Evolutionary conservation across 2,888 invertebrate species (phyloP).

Genomic region (Alviniconcha strummeri): DNA sequence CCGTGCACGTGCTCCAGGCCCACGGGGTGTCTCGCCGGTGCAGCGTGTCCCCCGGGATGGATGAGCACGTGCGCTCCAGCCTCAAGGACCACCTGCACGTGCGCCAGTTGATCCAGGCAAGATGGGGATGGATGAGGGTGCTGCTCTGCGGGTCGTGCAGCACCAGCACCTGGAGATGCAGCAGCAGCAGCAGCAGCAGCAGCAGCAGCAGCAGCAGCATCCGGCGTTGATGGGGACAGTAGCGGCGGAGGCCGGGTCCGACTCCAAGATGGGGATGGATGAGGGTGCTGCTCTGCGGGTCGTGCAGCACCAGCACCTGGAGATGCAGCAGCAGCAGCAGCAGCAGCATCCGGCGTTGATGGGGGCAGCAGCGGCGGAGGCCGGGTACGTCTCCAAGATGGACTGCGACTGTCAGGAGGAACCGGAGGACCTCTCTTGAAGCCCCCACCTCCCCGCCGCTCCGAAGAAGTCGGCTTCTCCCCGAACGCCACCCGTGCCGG

Average conservation of each 20-base stretch:
- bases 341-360: neutral
- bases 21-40: neutral
- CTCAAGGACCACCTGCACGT: constrained; percentile 24
- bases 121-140: neutral
- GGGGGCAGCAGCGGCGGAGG: neutral
- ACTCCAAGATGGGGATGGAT: constrained; percentile 3
- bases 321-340: neutral
- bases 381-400: neutral
- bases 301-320: constrained; percentile 21
- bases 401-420: constrained; percentile 44
- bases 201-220: neutral
- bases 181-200: neutral
- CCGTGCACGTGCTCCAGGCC: constrained; percentile 4
- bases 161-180: constrained; percentile 23
- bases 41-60: constrained; percentile 12
- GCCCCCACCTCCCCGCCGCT: neutral
- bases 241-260: too few species aligned
- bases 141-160: neutral
- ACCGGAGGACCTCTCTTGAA: constrained; percentile 53
- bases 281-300: neutral
- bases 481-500: neutral
- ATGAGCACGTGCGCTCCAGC: constrained; percentile 21
- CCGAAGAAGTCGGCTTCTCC: neutral
- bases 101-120: constrained; percentile 8
- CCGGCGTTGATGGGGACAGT: neutral